A percentile compares a stretch with the other conserved stretches of the same genome.
Conservation (phyloP, 2,113 vertebrate species). For the Odontophorus gujanensis region DNA sequence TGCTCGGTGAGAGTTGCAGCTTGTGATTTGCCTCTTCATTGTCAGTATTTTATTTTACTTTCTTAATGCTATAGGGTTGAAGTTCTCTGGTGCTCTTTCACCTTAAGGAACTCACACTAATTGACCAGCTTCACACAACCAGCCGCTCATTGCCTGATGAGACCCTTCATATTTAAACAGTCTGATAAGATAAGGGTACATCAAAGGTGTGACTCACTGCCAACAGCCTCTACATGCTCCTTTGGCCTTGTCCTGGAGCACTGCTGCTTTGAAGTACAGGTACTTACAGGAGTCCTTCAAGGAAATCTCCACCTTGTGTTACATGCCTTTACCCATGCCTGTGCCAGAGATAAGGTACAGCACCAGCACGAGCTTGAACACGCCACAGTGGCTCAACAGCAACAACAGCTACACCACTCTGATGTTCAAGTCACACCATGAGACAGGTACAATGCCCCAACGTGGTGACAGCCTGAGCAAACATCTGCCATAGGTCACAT, state of each 20-base stretch:
- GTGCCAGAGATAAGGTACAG: background rate
- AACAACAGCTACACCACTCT: background rate
- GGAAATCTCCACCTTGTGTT: background rate
- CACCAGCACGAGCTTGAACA: background rate
- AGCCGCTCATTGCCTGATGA: background rate
- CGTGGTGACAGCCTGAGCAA: background rate
- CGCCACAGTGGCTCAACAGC: background rate
- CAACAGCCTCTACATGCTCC: background rate
- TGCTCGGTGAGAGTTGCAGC: background rate
- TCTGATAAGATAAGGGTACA: constrained; percentile 42
- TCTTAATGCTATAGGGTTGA: background rate
- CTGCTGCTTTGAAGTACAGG: constrained; percentile 15
- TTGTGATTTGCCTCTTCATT: fast-evolving
- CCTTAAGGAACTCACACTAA: background rate
- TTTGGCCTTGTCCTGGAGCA: constrained; percentile 12
- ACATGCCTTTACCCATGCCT: background rate
- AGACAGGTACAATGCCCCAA: background rate
- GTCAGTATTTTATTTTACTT: background rate
- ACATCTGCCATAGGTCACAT: background rate
- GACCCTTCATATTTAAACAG: background rate
- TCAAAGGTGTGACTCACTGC: constrained; percentile 16
- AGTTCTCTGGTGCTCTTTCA: background rate
- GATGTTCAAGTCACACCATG: background rate
- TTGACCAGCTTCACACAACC: background rate
- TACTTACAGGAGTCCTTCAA: background rate